These are phyloP conservation scores for Toxotes lorentzi DNA, from an alignment of 2,797 vertebrate genomes.

Conservation along the genomic window DNA sequence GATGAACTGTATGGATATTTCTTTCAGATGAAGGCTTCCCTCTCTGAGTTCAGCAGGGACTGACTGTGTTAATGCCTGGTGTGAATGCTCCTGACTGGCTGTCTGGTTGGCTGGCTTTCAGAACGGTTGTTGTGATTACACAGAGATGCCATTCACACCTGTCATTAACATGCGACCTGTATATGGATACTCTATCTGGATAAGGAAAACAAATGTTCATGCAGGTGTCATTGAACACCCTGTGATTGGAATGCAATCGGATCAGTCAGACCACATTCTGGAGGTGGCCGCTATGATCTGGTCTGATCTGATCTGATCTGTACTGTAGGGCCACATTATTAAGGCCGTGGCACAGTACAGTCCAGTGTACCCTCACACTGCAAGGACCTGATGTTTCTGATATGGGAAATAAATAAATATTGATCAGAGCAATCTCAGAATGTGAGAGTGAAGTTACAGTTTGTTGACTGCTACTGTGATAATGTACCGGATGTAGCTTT, in stretches of 20 bases:
- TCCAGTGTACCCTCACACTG: no score
- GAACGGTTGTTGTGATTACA: neutral
- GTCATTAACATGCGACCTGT: neutral
- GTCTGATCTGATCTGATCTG: neutral
- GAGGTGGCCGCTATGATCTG: neutral
- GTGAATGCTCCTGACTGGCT: no score
- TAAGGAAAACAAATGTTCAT: neutral
- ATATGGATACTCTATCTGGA: neutral
- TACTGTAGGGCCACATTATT: neutral
- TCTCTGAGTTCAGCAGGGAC: no score
- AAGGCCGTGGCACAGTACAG: neutral
- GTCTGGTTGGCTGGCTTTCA: neutral
- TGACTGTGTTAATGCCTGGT: neutral
- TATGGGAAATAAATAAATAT: no score
- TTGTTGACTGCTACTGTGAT: no score
- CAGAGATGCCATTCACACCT: neutral
- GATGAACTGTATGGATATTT: no score
- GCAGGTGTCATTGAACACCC: neutral
- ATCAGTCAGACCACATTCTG: neutral
- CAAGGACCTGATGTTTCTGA: neutral
- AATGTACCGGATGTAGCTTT: no score
- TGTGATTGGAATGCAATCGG: neutral
- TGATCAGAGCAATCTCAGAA: neutral
- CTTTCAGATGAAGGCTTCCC: no score
- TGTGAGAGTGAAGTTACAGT: no score